Conservation (phyloP, 2,113 vertebrate species). For the western clawed frog (Xenopus tropicalis) region UCB_Xtro_10.0 CM004452.2:1173001-1173500, state of each 20-base stretch:
- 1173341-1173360: not conserved
- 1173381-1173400: no score
- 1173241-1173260: no score
- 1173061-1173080: slow-evolving; percentile 2
- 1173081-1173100: slow-evolving; percentile 27
- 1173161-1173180: not conserved
- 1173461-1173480: no score
- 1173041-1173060: slow-evolving; percentile 28
- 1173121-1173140: not conserved
- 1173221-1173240: no score
- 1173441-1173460: no score
- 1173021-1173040: slow-evolving; percentile 41
- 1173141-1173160: not conserved
- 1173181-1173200: not conserved
- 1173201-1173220: no score
- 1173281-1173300: not conserved
- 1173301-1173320: not conserved
- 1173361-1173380: no score
- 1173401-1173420: no score
- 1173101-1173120: slow-evolving; percentile 8
- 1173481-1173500: no score
- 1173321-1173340: slow-evolving; percentile 5
- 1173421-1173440: no score
- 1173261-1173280: not conserved
- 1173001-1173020: slow-evolving; percentile 34